phyloP scores from a whole-genome alignment of 2,797 vertebrate genomes.

The Pantherophis alleghaniensis region DNA sequence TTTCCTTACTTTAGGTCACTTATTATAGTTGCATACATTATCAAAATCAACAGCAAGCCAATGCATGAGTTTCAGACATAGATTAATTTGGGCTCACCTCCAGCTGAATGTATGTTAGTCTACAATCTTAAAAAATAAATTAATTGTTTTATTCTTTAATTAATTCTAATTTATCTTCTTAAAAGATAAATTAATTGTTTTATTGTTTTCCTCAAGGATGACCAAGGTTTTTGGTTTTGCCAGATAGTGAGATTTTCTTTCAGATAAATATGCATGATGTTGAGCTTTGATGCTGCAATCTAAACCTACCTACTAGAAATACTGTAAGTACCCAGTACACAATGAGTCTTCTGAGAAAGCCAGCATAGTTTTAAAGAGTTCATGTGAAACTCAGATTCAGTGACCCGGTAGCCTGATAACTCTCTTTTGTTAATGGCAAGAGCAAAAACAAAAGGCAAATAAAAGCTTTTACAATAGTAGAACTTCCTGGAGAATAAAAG shows the following conservation, averaged over 20 bases:
- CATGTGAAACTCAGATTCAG: not conserved
- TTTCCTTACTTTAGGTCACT: conserved; percentile 29
- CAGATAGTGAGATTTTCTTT: not conserved
- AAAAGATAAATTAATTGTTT: not conserved
- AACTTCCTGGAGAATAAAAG: not conserved
- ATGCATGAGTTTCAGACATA: not conserved
- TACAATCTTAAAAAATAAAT: not conserved
- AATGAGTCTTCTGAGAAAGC: not conserved
- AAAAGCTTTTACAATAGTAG: not conserved
- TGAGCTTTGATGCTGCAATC: not conserved
- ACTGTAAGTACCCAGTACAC: not conserved
- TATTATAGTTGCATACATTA: conserved; percentile 28
- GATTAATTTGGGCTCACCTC: not conserved
- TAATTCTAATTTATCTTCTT: not conserved
- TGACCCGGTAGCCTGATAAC: not conserved
- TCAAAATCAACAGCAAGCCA: not conserved
- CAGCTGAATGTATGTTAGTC: not conserved
- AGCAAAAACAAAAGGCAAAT: not conserved
- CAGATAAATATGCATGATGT: not conserved
- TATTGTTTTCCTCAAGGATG: not conserved
- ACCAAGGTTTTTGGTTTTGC: not conserved
- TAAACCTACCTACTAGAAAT: not conserved
- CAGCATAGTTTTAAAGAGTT: not conserved
- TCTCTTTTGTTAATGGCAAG: not conserved
- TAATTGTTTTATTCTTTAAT: not conserved